Conservation (phyloP, 2,888 invertebrate species). For the Ophioninae sp. region DNA sequence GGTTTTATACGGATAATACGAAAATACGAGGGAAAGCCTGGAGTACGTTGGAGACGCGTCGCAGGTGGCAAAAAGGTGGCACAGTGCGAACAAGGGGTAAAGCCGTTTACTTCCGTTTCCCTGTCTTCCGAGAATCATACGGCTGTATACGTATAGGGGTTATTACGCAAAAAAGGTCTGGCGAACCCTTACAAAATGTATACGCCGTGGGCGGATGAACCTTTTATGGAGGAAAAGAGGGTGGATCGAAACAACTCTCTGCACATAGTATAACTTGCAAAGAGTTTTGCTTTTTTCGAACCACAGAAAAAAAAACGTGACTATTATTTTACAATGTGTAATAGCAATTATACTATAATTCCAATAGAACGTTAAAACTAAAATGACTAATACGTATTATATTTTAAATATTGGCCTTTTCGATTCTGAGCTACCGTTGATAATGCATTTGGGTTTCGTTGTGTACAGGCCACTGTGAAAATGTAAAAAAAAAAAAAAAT, state of each 20-base stretch:
- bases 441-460: not conserved
- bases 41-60: constrained; percentile 50
- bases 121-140: constrained; percentile 30
- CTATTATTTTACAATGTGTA: too few relatives aligned
- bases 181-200: constrained; percentile 69
- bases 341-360: not conserved
- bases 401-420: not conserved
- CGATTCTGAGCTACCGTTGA: not conserved
- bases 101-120: constrained; percentile 55
- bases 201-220: constrained; percentile 48
- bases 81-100: constrained; percentile 71
- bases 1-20: not conserved
- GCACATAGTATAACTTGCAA: constrained; percentile 10
- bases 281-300: not conserved
- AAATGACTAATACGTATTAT: not conserved
- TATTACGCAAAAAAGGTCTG: constrained; percentile 66
- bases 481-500: too few relatives aligned
- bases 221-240: constrained; percentile 37
- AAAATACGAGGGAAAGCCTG: constrained; percentile 2
- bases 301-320: not conserved
- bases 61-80: constrained; percentile 63
- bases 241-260: constrained; percentile 57
- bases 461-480: too few relatives aligned
- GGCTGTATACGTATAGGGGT: constrained; percentile 65
- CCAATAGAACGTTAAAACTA: not conserved